Base-by-base conservation (phyloP, 2,797 vertebrate species). In the Peromyscus attwateri region DNA sequence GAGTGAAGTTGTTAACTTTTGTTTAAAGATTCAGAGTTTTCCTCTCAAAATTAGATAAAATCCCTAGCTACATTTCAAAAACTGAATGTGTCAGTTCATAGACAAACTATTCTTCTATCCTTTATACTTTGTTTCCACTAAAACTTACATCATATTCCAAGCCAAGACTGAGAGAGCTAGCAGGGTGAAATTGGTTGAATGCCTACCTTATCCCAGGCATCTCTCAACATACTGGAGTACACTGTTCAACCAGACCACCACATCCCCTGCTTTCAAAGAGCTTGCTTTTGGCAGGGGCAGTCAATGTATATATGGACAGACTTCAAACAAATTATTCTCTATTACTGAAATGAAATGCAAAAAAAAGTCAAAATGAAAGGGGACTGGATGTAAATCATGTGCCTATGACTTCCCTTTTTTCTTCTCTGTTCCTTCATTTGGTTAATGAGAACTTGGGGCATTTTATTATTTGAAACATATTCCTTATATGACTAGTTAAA, bases 401-500 rank as follows among this genome's bases (percentile, higher is more conserved):
- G 37, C 34, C 37, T 81, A 0, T 6, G 2, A 37, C 92, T 85
- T 93, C 37, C 14, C 80, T 34, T 57, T 19, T 17, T 25, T 80
- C 13, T 60, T 85, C 17, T 62, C 27, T 40, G 87, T 37, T 31
- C 14, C 6, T 52, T 73, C 31, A 34, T 23, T 83, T 75, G 46
- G 19, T 87, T 57, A 97, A 34, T 92, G 29, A 7, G 9, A 57
- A 29, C 7, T 64, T 66, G 17, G 17, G 19, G 8, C 75, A 73
- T 85, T 94, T 96, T 70, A 76, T 94, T 73, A 68, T 92, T 75
- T 83, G 75, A 91, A 92, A 70, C 40, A 79, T 3, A 80, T 87
- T 83, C 23, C 6, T 52, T 92, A 17, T 62, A 12, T 89, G 34
- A 73, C 40, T 73, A 40, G 4, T 91, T 90, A 92, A 95, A 94